Evolutionary conservation across 1,140 invertebrate species (phyloP).

Genomic region (Drosophila insularis): DNA sequence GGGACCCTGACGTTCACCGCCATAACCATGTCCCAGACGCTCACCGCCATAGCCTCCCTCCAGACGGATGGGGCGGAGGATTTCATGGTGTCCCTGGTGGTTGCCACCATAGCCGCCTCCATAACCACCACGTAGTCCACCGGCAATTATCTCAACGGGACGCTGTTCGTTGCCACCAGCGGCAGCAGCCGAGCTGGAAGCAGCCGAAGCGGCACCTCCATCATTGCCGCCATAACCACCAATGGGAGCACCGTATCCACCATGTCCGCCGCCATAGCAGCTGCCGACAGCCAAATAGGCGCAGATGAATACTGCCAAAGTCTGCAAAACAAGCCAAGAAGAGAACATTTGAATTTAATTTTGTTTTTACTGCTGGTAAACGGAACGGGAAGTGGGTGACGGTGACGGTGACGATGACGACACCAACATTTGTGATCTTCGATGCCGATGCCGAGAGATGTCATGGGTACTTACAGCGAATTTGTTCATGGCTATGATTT

Average conservation of each 20-base stretch:
- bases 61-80: constrained; percentile 34
- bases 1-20: constrained; percentile 10
- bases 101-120: constrained; percentile 21
- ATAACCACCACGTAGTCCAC: constrained; percentile 36
- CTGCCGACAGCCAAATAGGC: constrained; percentile 61
- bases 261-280: constrained; percentile 33
- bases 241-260: constrained; percentile 24
- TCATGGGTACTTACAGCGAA: constrained; percentile 66
- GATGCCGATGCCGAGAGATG: constrained; percentile 1
- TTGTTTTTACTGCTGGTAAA: constrained; percentile 14
- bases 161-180: constrained; percentile 33
- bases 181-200: constrained; percentile 49
- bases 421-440: neutral
- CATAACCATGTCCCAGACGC: constrained; percentile 1
- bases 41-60: constrained; percentile 36
- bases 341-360: constrained; percentile 3
- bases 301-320: constrained; percentile 60
- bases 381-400: constrained; percentile 31
- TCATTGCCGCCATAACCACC: constrained; percentile 36
- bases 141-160: constrained; percentile 65
- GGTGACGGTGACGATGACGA: neutral
- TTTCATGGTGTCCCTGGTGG: constrained; percentile 4
- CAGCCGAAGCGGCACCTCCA: constrained; percentile 38
- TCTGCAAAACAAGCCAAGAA: constrained; percentile 20
- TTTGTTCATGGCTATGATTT: constrained; percentile 69